Conservation (phyloP, 2,113 vertebrate genomes). For the Chloroceryle aenea region DNA sequence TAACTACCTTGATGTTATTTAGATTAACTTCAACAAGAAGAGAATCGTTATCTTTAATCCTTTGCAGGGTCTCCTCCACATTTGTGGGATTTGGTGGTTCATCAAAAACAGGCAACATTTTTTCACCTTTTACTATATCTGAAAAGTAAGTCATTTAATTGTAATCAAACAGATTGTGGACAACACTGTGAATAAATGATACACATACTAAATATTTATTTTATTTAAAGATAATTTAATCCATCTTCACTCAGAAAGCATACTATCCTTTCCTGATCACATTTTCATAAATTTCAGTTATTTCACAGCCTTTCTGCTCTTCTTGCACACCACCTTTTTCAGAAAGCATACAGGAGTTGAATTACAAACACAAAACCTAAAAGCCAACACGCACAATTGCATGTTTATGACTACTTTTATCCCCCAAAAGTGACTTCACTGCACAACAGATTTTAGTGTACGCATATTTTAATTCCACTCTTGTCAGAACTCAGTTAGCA, state of each 20-base stretch:
- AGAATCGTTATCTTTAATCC: constrained; percentile 90
- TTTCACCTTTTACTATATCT: constrained; percentile 97
- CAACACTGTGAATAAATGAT: not conserved
- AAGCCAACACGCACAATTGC: not conserved
- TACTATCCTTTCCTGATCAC: not conserved
- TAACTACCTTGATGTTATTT: constrained; percentile 95
- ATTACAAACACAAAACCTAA: not conserved
- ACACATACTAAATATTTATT: not conserved
- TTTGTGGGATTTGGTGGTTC: constrained; percentile 98
- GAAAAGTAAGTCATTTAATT: constrained; percentile 15
- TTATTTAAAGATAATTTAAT: not conserved
- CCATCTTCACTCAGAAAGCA: not conserved
- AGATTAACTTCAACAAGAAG: constrained; percentile 91
- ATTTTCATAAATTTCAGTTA: not conserved
- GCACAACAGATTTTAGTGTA: not conserved
- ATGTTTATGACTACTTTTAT: not conserved
- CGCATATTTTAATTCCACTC: not conserved
- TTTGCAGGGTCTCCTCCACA: constrained; percentile 92
- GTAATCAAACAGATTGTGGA: not conserved
- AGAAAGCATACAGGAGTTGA: not conserved
- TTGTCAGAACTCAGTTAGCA: not conserved
- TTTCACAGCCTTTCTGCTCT: not conserved
- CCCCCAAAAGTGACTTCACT: not conserved
- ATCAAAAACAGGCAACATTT: constrained; percentile 91
- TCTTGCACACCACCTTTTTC: not conserved